These are phyloP conservation scores for Oasisia sp. DNA, from an alignment of 2,888 invertebrate species.

Conservation along the genomic window DNA sequence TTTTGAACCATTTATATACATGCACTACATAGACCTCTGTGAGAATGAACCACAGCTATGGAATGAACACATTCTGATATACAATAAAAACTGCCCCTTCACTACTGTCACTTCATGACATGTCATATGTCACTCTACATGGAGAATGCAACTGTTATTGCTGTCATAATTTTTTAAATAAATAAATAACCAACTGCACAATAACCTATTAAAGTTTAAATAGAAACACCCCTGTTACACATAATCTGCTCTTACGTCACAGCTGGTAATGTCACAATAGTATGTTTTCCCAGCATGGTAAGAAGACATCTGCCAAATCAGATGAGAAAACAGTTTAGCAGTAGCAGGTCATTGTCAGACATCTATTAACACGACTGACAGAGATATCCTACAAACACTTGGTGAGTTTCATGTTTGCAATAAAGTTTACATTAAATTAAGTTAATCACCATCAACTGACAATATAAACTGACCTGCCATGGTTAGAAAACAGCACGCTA, in stretches of 20 bases:
- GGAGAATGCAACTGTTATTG: too few relatives aligned
- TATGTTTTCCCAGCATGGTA: neutral
- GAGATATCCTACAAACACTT: neutral
- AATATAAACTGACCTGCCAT: neutral
- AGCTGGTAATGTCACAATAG: neutral
- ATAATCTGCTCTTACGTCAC: too few relatives aligned
- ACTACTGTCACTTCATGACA: too few relatives aligned
- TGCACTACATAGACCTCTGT: too few relatives aligned
- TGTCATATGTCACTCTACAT: too few relatives aligned
- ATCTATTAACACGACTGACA: neutral
- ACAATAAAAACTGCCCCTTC: too few relatives aligned
- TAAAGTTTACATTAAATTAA: neutral
- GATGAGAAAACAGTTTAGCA: neutral
- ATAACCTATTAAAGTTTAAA: too few relatives aligned
- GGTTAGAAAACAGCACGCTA: neutral
- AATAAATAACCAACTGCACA: too few relatives aligned
- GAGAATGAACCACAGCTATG: too few relatives aligned
- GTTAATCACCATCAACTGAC: neutral
- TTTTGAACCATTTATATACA: too few relatives aligned
- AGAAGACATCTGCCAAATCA: neutral
- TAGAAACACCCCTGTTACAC: neutral
- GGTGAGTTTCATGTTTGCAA: neutral
- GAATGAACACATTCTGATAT: too few relatives aligned
- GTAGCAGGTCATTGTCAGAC: neutral
- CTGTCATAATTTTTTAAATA: too few relatives aligned